Percentiles rank a stretch among this genome's conserved stretches.
Evolutionary conservation across 1,140 invertebrate species (phyloP).

Genomic region (Penaeus indicus): DNA sequence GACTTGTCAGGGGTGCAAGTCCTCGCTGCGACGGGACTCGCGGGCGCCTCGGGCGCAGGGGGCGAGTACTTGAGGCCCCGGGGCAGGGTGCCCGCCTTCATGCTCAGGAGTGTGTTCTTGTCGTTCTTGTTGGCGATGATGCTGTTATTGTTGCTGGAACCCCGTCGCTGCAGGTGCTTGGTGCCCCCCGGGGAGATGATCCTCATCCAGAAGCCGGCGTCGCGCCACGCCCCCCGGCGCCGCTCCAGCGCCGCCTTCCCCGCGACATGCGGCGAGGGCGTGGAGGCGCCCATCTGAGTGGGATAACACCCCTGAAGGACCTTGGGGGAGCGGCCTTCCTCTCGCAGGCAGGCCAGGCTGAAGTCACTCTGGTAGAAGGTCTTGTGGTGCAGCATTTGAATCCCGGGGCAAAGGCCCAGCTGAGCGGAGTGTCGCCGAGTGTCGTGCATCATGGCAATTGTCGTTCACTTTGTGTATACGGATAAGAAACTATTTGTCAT

Average conservation of each 20-base stretch:
- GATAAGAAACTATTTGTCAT: no score
- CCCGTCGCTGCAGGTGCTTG: constrained; percentile 29
- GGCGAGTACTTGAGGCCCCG: constrained; percentile 23
- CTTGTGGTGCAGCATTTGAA: no score
- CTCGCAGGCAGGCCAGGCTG: no score
- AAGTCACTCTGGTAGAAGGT: no score
- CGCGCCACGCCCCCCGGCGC: constrained; percentile 38
- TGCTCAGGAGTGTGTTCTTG: not conserved
- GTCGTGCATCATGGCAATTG: not conserved
- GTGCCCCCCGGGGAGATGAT: constrained; percentile 49
- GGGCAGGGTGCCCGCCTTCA: constrained; percentile 12
- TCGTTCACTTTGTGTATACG: no score
- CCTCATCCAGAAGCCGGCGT: constrained; percentile 53
- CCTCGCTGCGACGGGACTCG: not conserved
- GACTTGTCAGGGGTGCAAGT: not conserved
- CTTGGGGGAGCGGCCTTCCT: not conserved
- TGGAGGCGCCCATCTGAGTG: not conserved
- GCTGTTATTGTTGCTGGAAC: not conserved
- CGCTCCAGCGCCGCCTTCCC: constrained; percentile 7
- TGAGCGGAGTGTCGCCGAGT: not conserved
- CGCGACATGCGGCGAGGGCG: not conserved
- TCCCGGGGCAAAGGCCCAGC: no score
- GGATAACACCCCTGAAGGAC: not conserved
- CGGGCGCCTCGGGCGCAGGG: not conserved
- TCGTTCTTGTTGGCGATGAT: not conserved